Evolutionary conservation across 1,140 invertebrate genomes (phyloP), one percentile per base, ranked within the genome.

Genomic region (Meloidogyne floridensis): DNA sequence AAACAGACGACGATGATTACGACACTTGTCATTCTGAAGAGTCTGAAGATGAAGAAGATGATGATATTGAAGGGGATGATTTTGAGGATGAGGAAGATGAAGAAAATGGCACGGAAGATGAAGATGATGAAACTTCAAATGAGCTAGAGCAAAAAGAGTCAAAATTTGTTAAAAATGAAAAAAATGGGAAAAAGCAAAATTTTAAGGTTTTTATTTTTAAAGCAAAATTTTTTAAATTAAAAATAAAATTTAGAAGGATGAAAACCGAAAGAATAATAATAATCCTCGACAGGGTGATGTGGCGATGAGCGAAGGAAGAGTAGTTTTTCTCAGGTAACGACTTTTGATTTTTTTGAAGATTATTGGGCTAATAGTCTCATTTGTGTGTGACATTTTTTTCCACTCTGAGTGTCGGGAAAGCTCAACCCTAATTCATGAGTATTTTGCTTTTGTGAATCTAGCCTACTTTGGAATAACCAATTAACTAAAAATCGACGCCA

Each of bases 281-380:
- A 71, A 32, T 9, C 20, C 5, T 13, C 10, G 42, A 11, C 13
- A 72, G 70, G 82, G 85, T 59, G 83, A 86, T 42, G 53, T 43
- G 8, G 85, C 85, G 0, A 51, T 84, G n/a, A 54, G 69, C 13
- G 85, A 86, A 76, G 85, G 86, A 53, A 42, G 85, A 11, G 85
- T 86, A 3, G 77, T 86, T 15, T 87, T 86, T 70, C 53, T 86
- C 15, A 74, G 83, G 85, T 85, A 59, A 72, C 7, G 10, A 18
- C 10, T 82, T 83, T 15, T n/a, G 47, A 77, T 11, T 72, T 78
- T 78, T 75, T 3, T 54, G 32, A 2, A 32, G 32, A 32, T 32
- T 32, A 2, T 32, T 32, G 32, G 32, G 32, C 32, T 32, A 32
- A 32, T 32, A 32, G 32, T 32, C 2, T 32, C 32, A 2, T 32